Evolutionary conservation across 1,140 invertebrate species (phyloP).

Genomic region (Zaprionus africanus): DNA sequence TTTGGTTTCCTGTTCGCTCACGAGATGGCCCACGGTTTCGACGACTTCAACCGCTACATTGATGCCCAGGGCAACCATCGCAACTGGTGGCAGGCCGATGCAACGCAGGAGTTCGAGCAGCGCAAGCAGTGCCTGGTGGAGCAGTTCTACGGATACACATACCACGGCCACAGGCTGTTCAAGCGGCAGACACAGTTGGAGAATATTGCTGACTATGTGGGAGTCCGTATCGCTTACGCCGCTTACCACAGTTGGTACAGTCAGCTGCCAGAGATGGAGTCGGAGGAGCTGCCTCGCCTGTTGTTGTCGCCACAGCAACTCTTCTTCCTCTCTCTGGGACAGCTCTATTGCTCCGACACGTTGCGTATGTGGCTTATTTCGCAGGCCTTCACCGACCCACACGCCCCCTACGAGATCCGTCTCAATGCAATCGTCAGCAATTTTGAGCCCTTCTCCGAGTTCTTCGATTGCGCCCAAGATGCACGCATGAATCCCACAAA

Average conservation of each 20-base stretch:
- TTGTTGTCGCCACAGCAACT: constrained; percentile 92
- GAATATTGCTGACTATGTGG: constrained; percentile 97
- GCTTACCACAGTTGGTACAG: constrained; percentile 89
- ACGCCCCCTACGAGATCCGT: constrained; percentile 90
- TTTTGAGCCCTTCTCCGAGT: constrained; percentile 92
- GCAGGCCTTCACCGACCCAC: constrained; percentile 89
- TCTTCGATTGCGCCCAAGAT: constrained; percentile 91
- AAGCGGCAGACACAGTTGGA: constrained; percentile 91
- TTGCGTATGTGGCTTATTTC: constrained; percentile 6
- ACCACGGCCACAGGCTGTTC: constrained; percentile 88
- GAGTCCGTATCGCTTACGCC: constrained; percentile 94
- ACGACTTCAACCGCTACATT: constrained; percentile 87
- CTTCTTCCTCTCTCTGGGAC: constrained; percentile 96
- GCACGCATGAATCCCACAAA: constrained; percentile 94
- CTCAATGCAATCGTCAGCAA: constrained; percentile 96
- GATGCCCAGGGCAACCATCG: constrained; percentile 88
- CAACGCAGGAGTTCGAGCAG: constrained; percentile 93
- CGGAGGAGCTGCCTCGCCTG: constrained; percentile 90
- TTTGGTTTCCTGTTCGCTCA: constrained; percentile 94
- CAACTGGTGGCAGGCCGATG: constrained; percentile 94
- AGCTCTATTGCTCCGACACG: constrained; percentile 85
- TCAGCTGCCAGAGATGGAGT: constrained; percentile 82
- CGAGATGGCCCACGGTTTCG: constrained; percentile 89
- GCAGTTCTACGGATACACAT: constrained; percentile 91
- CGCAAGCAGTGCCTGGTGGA: constrained; percentile 95